Percentiles rank a stretch among this genome's conserved stretches.
phyloP scores from a whole-genome alignment of 1,140 invertebrate genomes.

The Psix sp. region DNA sequence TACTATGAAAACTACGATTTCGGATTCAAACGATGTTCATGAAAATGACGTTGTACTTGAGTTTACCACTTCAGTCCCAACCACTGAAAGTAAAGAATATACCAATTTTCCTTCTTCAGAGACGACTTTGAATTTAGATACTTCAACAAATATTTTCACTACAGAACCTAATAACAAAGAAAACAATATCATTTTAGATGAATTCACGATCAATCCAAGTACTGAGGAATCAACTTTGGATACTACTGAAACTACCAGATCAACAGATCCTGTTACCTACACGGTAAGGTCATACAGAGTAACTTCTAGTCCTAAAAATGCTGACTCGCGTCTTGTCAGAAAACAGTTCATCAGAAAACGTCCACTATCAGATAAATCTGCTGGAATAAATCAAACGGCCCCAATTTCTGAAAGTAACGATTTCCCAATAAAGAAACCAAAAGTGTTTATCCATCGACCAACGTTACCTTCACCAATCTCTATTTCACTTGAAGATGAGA shows the following conservation, averaged over 20 bases:
- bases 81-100: too few species aligned
- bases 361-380: conserved; percentile 16
- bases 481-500: too few species aligned
- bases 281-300: conserved; percentile 24
- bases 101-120: conserved; percentile 6
- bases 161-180: conserved; percentile 30
- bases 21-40: not conserved
- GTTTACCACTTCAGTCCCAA: too few species aligned
- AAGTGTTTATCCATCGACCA: too few species aligned
- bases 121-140: conserved; percentile 14
- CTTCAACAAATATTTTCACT: conserved; percentile 14
- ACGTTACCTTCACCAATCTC: too few species aligned
- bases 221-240: conserved; percentile 5
- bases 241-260: conserved; percentile 5
- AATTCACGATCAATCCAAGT: conserved; percentile 14
- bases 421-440: too few species aligned
- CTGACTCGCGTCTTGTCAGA: conserved; percentile 55
- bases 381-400: conserved; percentile 12
- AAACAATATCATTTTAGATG: conserved; percentile 20
- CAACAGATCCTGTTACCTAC: conserved; percentile 10
- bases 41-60: conserved; percentile 25
- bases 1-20: too few species aligned
- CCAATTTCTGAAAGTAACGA: too few species aligned
- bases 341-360: conserved; percentile 66
- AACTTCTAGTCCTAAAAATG: conserved; percentile 17